These are phyloP conservation scores for Ovibos moschatus DNA, from an alignment of 2,113 vertebrate genomes.

Conservation along the genomic window DNA sequence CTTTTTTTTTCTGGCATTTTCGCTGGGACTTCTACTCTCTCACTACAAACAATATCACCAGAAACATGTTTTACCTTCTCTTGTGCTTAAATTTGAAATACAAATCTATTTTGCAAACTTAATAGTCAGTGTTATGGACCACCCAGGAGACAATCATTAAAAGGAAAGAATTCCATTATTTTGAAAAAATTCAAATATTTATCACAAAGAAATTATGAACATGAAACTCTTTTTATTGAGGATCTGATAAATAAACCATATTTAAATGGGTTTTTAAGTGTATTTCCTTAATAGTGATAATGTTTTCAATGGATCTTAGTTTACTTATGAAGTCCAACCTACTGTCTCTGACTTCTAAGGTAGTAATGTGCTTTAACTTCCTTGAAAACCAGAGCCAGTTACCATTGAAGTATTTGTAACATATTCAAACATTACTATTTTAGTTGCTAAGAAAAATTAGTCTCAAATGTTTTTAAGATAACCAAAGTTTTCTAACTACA, in stretches of 20 bases:
- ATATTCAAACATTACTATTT: not conserved
- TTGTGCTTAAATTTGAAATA: constrained; percentile 32
- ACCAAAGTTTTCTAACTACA: constrained; percentile 1
- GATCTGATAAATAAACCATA: not conserved
- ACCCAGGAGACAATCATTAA: not conserved
- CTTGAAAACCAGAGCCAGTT: not conserved
- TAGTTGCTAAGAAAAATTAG: constrained; percentile 14
- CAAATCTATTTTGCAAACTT: constrained; percentile 21
- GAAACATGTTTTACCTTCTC: not conserved
- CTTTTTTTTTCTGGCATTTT: constrained; percentile 32
- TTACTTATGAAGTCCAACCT: not conserved
- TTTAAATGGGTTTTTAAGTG: not conserved
- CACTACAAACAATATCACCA: not conserved
- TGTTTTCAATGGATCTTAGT: not conserved
- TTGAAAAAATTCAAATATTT: constrained; percentile 36
- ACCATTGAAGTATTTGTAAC: not conserved
- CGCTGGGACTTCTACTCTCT: not conserved
- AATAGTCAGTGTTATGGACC: not conserved
- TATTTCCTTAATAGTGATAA: constrained; percentile 21
- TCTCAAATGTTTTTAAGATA: constrained; percentile 33
- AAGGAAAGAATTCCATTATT: constrained; percentile 2
- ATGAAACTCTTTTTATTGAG: not conserved
- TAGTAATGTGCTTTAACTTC: not conserved
- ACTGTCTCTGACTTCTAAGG: not conserved
- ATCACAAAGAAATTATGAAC: not conserved